Percentiles rank a stretch among this genome's conserved stretches.
These are phyloP conservation scores for Lamproptera curius DNA, from an alignment of 2,888 invertebrate genomes.

Conservation along the genomic window DNA sequence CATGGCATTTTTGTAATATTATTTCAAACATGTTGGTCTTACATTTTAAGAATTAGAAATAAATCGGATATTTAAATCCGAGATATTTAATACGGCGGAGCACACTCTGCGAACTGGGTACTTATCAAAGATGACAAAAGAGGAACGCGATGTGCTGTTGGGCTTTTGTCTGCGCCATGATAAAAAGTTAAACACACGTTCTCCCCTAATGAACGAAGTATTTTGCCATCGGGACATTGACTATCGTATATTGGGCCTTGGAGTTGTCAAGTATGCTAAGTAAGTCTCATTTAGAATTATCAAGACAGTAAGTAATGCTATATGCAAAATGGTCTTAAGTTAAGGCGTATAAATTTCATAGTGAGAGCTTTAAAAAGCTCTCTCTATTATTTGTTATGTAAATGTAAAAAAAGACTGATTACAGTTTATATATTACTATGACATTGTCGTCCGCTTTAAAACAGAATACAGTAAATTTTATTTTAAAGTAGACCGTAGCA, in stretches of 20 bases:
- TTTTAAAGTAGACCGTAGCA: too few species aligned
- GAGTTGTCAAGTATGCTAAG: slow-evolving; percentile 55
- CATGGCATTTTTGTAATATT: too few species aligned
- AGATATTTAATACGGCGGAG: slow-evolving; percentile 77
- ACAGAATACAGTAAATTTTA: too few species aligned
- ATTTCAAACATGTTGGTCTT: too few species aligned
- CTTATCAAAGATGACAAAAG: slow-evolving; percentile 55
- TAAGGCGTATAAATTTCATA: too few species aligned
- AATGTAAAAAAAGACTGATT: too few species aligned
- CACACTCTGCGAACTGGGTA: slow-evolving; percentile 60
- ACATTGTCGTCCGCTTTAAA: too few species aligned
- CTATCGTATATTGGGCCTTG: slow-evolving; percentile 77
- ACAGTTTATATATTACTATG: too few species aligned
- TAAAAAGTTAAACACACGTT: slow-evolving; percentile 76
- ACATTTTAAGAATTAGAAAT: slow-evolving; percentile 79
- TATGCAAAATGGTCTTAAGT: too few species aligned
- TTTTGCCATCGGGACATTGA: slow-evolving; percentile 76
- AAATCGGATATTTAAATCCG: slow-evolving; percentile 79
- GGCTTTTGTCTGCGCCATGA: slow-evolving; percentile 73
- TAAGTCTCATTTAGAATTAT: slow-evolving; percentile 33
- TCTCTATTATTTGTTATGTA: too few species aligned
- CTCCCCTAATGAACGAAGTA: slow-evolving; percentile 79
- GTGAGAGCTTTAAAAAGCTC: too few species aligned
- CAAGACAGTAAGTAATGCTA: too few species aligned
- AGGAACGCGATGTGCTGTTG: slow-evolving; percentile 73